A percentile compares a stretch with the other conserved stretches of the same genome.
phyloP scores from a whole-genome alignment of 1,140 invertebrate genomes.

The Drosophila suzukii region DNA sequence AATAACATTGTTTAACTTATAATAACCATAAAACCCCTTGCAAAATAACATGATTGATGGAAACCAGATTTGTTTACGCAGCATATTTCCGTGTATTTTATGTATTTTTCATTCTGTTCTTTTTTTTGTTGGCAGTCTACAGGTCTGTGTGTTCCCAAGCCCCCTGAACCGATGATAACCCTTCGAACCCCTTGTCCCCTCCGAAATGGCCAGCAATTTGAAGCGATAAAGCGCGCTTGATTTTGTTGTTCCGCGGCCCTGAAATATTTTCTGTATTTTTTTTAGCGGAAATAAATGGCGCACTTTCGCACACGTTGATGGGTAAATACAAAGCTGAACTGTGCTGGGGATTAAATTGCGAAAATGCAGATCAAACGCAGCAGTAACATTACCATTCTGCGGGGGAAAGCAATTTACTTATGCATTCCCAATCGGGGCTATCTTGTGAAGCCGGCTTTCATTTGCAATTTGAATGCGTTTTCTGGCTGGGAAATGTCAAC shows the following conservation, averaged over 20 bases:
- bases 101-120: neutral
- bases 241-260: slow-evolving; percentile 14
- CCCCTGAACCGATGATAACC: slow-evolving; percentile 18
- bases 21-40: neutral
- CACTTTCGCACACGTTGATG: slow-evolving; percentile 12
- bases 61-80: neutral
- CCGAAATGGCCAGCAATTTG: slow-evolving; percentile 14
- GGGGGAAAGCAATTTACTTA: slow-evolving; percentile 14
- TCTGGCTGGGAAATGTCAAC: slow-evolving; percentile 20
- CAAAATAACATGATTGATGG: neutral
- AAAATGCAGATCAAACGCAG: slow-evolving; percentile 28
- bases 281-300: slow-evolving; percentile 20
- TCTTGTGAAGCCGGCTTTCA: neutral
- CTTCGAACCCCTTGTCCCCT: neutral
- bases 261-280: slow-evolving; percentile 3
- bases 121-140: neutral
- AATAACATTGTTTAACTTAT: neutral
- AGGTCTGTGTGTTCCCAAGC: slow-evolving; percentile 7
- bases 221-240: slow-evolving; percentile 3
- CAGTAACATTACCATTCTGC: slow-evolving; percentile 6
- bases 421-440: slow-evolving; percentile 24
- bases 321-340: neutral
- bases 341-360: slow-evolving; percentile 10
- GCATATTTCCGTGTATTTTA: neutral
- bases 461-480: slow-evolving; percentile 36